Conservation (phyloP, 2,888 invertebrate genomes). For the Hybos culiciformis region DNA sequence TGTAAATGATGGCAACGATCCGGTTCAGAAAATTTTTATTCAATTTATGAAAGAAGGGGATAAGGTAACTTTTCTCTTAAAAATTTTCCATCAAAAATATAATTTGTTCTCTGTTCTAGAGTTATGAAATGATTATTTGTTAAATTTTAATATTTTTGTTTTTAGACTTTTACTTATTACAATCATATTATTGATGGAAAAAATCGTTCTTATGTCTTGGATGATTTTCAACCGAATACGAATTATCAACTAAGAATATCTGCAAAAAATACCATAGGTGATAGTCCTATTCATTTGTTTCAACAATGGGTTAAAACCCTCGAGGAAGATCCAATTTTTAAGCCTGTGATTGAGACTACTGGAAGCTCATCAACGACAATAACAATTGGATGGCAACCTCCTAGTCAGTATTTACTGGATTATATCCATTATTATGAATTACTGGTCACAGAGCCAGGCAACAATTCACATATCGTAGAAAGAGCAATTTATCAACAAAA, state of each 20-base stretch:
- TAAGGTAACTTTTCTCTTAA: too few species aligned
- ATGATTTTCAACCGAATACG: slow-evolving; percentile 48
- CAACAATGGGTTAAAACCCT: slow-evolving; percentile 47
- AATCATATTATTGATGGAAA: slow-evolving; percentile 45
- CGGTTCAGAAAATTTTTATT: slow-evolving; percentile 45
- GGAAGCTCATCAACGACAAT: slow-evolving; percentile 53
- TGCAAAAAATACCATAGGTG: slow-evolving; percentile 52
- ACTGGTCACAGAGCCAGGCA: slow-evolving; percentile 45
- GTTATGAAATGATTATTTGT: too few species aligned
- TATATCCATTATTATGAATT: slow-evolving; percentile 65
- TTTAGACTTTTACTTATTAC: slow-evolving; percentile 44
- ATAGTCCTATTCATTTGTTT: slow-evolving; percentile 40
- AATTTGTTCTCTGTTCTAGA: too few species aligned
- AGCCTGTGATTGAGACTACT: slow-evolving; percentile 64
- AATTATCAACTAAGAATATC: slow-evolving; percentile 52
- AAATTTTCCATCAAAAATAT: too few species aligned
- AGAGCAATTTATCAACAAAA: slow-evolving; percentile 53
- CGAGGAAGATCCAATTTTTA: slow-evolving; percentile 58
- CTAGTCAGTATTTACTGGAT: slow-evolving; percentile 48
- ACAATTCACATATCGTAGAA: slow-evolving; percentile 37
- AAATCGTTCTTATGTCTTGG: slow-evolving; percentile 54
- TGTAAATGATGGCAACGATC: slow-evolving; percentile 58
- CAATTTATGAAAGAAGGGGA: slow-evolving; percentile 43
- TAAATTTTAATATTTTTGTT: too few species aligned
- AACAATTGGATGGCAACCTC: slow-evolving; percentile 65